Base-by-base conservation (phyloP, 2,797 vertebrate genomes). In the Tragelaphus eurycerus region DNA sequence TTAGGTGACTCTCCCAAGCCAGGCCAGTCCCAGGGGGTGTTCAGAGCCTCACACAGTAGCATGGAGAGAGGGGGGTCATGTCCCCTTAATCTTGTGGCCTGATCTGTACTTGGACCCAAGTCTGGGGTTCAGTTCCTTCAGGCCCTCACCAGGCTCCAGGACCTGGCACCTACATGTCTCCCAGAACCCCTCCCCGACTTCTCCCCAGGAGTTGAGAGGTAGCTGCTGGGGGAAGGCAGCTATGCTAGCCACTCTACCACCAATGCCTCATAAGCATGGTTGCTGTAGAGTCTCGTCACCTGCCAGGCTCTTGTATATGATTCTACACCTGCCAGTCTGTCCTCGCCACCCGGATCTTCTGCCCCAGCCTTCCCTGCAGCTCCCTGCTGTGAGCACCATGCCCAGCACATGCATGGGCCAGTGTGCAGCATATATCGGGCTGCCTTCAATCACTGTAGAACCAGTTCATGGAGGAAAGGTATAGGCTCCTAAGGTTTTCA, bases 21-120 rank as follows among this genome's bases (percentile, higher is more conserved):
- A 50, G 31, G 74, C 21, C 38, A 10, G 29, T 34, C 31, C 48
- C n/a, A 74, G 19, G 54, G 31, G 52, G 31, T 34, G 38, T 82
- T 79, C 29, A 43, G 55, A 48, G 16, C 12, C 11, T 16, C 2
- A 7, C 21, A 17, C 5, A 11, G 34, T n/a, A 38, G 29, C 43
- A 52, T 29, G 62, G n/a, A 14, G 27, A 46, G 54, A 6, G 11
- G 2, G 38, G 1, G 9, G 25, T 50, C 8, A 0, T 15, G 4
- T 23, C 23, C 29, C 29, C 11, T 46, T 16, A 14, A 4, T 48
- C n/a, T 57, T 59, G 46, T 14, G n/a, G 9, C 27, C n/a, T 46
- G 2, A 2, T 60, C 7, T 84, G 43, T 6, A n/a, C 55, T n/a
- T 25, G 23, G 6, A 25, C 59, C 31, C 55, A 54, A 23, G 23